Conservation (phyloP, 2,888 invertebrate genomes). For the Andrena hattorfiana region DNA sequence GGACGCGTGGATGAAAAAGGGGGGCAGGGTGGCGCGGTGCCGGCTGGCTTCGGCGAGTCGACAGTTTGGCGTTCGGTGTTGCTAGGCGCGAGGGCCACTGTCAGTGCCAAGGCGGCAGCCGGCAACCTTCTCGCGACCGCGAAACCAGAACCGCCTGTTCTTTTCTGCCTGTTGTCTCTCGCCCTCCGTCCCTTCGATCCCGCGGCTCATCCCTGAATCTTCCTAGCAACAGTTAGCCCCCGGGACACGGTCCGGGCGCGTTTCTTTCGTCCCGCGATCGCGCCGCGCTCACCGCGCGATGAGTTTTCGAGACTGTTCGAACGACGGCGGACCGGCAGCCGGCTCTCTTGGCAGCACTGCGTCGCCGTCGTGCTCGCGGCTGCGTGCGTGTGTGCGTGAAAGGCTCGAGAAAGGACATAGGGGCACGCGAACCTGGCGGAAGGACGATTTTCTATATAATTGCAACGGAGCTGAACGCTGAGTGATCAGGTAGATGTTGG, state of each 20-base stretch:
- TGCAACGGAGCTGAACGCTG: background rate
- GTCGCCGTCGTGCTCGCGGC: constrained; percentile 53
- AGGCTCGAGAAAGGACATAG: constrained; percentile 39
- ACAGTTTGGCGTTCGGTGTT: constrained; percentile 81
- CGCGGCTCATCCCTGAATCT: background rate
- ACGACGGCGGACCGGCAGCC: constrained; percentile 47
- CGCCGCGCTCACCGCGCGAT: constrained; percentile 10
- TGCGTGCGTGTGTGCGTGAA: constrained; percentile 68
- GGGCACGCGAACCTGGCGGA: constrained; percentile 44
- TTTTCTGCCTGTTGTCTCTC: constrained; percentile 20
- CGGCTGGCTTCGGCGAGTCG: constrained; percentile 71
- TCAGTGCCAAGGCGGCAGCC: constrained; percentile 83
- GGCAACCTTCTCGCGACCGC: constrained; percentile 72
- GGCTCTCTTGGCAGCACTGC: constrained; percentile 56
- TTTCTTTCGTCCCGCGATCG: background rate
- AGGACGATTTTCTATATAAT: background rate
- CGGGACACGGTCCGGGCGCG: too few relatives aligned
- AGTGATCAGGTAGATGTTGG: constrained; percentile 28
- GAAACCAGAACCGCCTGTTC: constrained; percentile 37
- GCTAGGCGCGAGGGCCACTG: constrained; percentile 84
- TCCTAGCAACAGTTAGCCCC: too few relatives aligned
- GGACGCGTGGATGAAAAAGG: constrained; percentile 49
- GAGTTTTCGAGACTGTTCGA: constrained; percentile 51
- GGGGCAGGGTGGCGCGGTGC: constrained; percentile 61
- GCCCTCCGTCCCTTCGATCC: background rate